Conservation (phyloP, 2,888 invertebrate species). For the Drosophila seclusa region DNA sequence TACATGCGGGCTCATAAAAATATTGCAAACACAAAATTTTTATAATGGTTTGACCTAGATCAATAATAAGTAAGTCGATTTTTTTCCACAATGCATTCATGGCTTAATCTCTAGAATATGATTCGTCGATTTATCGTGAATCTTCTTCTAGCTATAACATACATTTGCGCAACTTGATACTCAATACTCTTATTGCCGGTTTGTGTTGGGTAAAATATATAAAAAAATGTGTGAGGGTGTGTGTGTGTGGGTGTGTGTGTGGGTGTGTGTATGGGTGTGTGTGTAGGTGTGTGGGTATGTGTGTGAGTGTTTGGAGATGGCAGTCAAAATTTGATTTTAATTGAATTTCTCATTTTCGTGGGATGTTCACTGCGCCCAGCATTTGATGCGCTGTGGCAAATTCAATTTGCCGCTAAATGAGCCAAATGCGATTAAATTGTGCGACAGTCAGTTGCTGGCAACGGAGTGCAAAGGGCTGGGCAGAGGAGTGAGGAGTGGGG, state of each 20-base stretch:
- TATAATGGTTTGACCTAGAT: not conserved
- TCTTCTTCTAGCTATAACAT: not conserved
- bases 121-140: not conserved
- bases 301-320: slow-evolving; percentile 15
- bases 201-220: not conserved
- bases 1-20: not conserved
- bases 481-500: slow-evolving; percentile 16
- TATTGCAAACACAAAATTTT: not conserved
- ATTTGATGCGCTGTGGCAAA: slow-evolving; percentile 57
- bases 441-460: slow-evolving; percentile 7
- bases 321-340: slow-evolving; percentile 74
- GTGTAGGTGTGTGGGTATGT: not conserved
- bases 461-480: slow-evolving; percentile 16
- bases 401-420: slow-evolving; percentile 77
- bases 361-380: slow-evolving; percentile 6
- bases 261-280: slow-evolving; percentile 13
- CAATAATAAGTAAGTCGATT: not conserved
- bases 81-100: not conserved
- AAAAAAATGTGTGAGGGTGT: slow-evolving; percentile 3
- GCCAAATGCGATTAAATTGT: slow-evolving; percentile 76
- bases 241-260: no score
- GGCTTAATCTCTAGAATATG: no score
- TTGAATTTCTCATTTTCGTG: slow-evolving; percentile 73
- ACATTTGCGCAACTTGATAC: not conserved
- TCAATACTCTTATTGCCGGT: not conserved